Evolutionary conservation across 1,140 invertebrate genomes (phyloP), one percentile per base, ranked within the genome.

Genomic region (Neodiprion virginianus): DNA sequence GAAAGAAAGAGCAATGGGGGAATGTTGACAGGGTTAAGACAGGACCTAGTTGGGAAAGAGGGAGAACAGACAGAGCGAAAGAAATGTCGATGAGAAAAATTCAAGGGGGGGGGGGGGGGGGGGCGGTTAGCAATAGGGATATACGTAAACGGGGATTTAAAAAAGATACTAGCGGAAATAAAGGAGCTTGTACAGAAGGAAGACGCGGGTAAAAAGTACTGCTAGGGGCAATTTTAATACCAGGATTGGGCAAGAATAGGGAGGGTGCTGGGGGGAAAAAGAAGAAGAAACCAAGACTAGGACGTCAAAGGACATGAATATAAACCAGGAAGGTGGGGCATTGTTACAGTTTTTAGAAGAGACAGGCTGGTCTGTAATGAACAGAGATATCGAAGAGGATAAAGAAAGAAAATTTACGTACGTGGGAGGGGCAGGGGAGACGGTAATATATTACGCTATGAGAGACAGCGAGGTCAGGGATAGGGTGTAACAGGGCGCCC

Each of bases 1-100:
- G 17, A 80, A 72, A 69, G 78, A 75, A 9, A 79, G 75, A 68
- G 74, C 78, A 49, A 75, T 65, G 14, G 75, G 8, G 77, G 79
- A 17, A 74, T 77, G 49, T 5, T 79, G 66, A 72, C 17, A 21
- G 17, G 17, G 17, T 21, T 21, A 21, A 21, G 17, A 21, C 17
- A 21, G 17, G 17, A 21, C 17, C 17, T 21, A 21, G 17, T 21
- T 21, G 17, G 17, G 17, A 21, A 21, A 21, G 17, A 21, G 17
- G 17, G 17, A 21, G 17, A 21, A 21, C 17, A 21, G 17, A 21
- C 17, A 21, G 17, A 21, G 17, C 17, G 17, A 21, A 21, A 21
- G 17, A 21, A 21, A 21, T 21, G 17, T 21, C 17, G 17, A 21
- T 21, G 17, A 21, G 17, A 21, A 21, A 21, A 21, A 21, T 21